Conservation (phyloP, 2,888 invertebrate genomes). For the Drosophila tanythrix region DNA sequence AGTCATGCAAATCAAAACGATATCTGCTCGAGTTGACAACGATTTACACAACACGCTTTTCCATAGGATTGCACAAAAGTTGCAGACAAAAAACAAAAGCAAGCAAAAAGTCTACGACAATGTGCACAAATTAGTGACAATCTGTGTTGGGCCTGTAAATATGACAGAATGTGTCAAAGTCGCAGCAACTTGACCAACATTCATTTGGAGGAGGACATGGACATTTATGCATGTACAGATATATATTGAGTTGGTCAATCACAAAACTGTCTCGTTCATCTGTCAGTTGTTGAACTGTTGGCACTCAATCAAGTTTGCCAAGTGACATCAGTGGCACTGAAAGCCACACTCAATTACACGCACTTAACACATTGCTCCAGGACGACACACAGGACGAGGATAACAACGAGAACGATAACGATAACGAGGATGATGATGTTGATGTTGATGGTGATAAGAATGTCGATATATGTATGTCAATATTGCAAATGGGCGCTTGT, state of each 20-base stretch:
- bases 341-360: constrained; percentile 72
- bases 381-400: constrained; percentile 1
- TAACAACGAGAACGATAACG: constrained; percentile 1
- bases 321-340: constrained; percentile 61
- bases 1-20: constrained; percentile 11
- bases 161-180: constrained; percentile 26
- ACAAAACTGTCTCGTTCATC: constrained; percentile 26
- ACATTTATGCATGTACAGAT: constrained; percentile 25
- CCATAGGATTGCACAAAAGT: constrained; percentile 3
- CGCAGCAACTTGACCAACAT: constrained; percentile 23
- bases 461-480: constrained; percentile 39
- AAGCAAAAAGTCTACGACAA: background rate
- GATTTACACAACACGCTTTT: background rate
- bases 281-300: constrained; percentile 26
- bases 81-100: background rate
- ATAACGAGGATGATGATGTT: constrained; percentile 11
- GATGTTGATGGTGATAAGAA: constrained; percentile 20
- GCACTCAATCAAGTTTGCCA: constrained; percentile 62
- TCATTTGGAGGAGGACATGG: constrained; percentile 11
- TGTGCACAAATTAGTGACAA: constrained; percentile 23
- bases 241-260: constrained; percentile 36
- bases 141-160: constrained; percentile 12
- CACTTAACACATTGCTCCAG: constrained; percentile 55
- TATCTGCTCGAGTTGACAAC: background rate
- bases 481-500: constrained; percentile 54